Base-by-base conservation (phyloP, 2,797 vertebrate genomes). In the Oreochromis grahami region DNA sequence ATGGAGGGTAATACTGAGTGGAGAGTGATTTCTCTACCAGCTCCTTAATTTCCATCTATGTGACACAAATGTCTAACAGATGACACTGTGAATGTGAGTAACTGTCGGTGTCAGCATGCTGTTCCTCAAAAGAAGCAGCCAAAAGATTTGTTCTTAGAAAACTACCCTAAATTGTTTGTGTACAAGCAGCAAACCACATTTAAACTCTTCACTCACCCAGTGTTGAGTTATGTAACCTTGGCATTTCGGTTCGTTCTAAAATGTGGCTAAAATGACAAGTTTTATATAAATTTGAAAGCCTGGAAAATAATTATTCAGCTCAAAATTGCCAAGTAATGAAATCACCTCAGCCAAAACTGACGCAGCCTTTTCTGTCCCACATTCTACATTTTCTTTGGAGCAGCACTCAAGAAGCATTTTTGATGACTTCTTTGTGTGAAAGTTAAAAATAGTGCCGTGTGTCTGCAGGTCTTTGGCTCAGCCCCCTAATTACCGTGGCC, bases 401-500 rank as follows among this genome's bases (percentile, higher is more conserved):
- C 48, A 65, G 87, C 84, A 78, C 79, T 79, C 60, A 32, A 84
- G 84, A 65, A 81, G 45, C 68, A 34, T 90, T 93, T 91, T 60
- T 86, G 84, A 90, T 91, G 84, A 90, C 81, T 88, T 83, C 58
- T 77, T 82, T 85, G 82, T 84, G 85, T 89, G 68, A 74, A 70
- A 86, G 88, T 83, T 87, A 83, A 91, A 91, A 91, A 93, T 86
- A 92, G 84, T 74, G 87, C 11, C 3, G 7, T 26, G 82, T 79
- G 79, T 79, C 86, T 89, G 84, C 21, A 68, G 91, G 89, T 92
- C 87, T 70, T 65, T 77, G 81, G 85, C 86, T 76, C 60, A n/a
- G 68, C 79, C 81, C 74, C 15, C 53, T 90, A 84, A 90, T 94
- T 91, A 90, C 77, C 32, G 24, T n/a, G 60, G 78, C 72, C 58